A percentile compares a stretch with the other conserved stretches of the same genome.
phyloP scores from a whole-genome alignment of 2,797 vertebrate genomes.

The Acanthurus tractus region DNA sequence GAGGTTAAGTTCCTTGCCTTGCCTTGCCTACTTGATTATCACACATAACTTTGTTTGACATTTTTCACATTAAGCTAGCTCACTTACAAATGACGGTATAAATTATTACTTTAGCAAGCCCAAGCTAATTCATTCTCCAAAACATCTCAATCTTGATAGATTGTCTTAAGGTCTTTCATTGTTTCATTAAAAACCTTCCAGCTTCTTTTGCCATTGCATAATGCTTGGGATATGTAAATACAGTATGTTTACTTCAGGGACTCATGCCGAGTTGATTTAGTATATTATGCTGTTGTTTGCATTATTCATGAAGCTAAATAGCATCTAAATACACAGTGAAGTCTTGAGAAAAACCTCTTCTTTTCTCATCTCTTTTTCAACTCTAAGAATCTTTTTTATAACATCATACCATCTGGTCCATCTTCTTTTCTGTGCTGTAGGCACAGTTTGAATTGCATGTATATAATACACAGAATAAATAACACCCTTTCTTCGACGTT shows the following conservation, averaged over 20 bases:
- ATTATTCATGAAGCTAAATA: slow-evolving; percentile 68
- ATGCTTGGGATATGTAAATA: slow-evolving; percentile 64
- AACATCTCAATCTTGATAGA: slow-evolving; percentile 35
- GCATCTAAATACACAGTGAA: slow-evolving; percentile 55
- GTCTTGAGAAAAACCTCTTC: slow-evolving; percentile 7
- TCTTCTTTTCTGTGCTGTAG: not conserved
- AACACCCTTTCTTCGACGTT: not conserved
- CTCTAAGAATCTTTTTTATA: not conserved
- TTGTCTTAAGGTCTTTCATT: slow-evolving; percentile 50
- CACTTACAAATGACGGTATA: slow-evolving; percentile 37
- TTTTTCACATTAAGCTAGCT: slow-evolving; percentile 9
- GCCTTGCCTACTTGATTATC: slow-evolving; percentile 9
- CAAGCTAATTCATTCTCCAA: slow-evolving; percentile 17
- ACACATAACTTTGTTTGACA: slow-evolving; percentile 34
- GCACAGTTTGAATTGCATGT: not conserved
- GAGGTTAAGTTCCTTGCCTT: slow-evolving; percentile 12
- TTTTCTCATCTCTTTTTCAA: not conserved
- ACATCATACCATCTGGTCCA: not conserved
- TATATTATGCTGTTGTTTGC: slow-evolving; percentile 47
- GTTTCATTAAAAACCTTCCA: slow-evolving; percentile 39
- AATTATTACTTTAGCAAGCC: slow-evolving; percentile 28
- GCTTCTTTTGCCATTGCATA: slow-evolving; percentile 40
- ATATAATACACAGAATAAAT: slow-evolving; percentile 5
- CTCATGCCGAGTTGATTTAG: slow-evolving; percentile 51
- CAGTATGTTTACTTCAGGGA: slow-evolving; percentile 58